These are phyloP conservation scores for Microplitis mediator DNA, from an alignment of 1,140 invertebrate species.

Conservation along the genomic window DNA sequence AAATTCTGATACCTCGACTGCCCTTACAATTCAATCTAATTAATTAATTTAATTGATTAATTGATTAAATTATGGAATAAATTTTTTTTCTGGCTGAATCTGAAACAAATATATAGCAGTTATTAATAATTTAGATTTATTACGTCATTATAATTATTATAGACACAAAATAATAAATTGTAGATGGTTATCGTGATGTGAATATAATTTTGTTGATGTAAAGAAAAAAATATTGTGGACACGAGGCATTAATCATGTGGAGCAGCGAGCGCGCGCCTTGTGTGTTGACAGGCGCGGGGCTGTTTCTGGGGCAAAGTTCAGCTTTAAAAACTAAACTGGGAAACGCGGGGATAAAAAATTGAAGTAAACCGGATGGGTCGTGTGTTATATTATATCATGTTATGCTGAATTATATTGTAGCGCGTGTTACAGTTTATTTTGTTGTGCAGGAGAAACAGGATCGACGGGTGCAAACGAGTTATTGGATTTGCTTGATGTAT, in stretches of 20 bases:
- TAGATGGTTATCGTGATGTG: conserved; percentile 47
- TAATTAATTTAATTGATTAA: too few relatives aligned
- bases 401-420: too few relatives aligned
- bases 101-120: too few relatives aligned
- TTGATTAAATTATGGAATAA: too few relatives aligned
- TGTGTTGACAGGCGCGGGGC: conserved; percentile 60
- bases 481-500: conserved; percentile 19
- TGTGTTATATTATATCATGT: neutral
- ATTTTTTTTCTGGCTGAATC: too few relatives aligned
- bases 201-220: conserved; percentile 60
- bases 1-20: too few relatives aligned
- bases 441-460: conserved; percentile 41
- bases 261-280: conserved; percentile 48
- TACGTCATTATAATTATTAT: too few relatives aligned
- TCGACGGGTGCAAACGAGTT: conserved; percentile 32
- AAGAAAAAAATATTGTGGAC: conserved; percentile 52
- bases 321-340: conserved; percentile 42
- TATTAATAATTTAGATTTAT: too few relatives aligned
- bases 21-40: too few relatives aligned
- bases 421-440: neutral
- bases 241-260: conserved; percentile 56
- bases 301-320: conserved; percentile 57
- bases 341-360: conserved; percentile 1
- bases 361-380: conserved; percentile 15
- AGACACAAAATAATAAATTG: too few relatives aligned